Evolutionary conservation across 2,888 invertebrate species (phyloP).

Genomic region (Melanostoma mellinum): DNA sequence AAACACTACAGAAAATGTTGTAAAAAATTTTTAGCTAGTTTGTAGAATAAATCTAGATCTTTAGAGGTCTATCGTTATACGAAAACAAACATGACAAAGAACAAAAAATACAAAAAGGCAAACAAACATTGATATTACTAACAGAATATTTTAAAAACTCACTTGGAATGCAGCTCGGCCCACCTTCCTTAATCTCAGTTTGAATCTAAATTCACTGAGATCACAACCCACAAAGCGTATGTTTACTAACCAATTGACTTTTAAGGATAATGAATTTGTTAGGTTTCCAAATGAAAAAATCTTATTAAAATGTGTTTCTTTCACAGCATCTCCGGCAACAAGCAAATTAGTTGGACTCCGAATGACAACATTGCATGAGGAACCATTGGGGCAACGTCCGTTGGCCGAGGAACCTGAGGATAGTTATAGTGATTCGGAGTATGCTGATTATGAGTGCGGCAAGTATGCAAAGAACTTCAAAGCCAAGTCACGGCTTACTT

Average conservation of each 20-base stretch:
- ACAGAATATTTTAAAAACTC: conserved; percentile 50
- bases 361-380: conserved; percentile 96
- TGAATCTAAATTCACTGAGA: conserved; percentile 95
- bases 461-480: conserved; percentile 78
- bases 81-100: conserved; percentile 50
- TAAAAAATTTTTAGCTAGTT: conserved; percentile 67
- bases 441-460: conserved; percentile 81
- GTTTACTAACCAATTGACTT: conserved; percentile 81
- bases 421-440: conserved; percentile 82
- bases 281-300: neutral
- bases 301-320: conserved; percentile 19
- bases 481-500: conserved; percentile 83
- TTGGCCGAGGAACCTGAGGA: conserved; percentile 82
- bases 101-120: conserved; percentile 15
- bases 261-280: neutral
- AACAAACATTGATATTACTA: conserved; percentile 28
- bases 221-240: conserved; percentile 95
- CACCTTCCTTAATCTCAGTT: conserved; percentile 98
- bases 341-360: conserved; percentile 90
- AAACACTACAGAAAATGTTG: conserved; percentile 55
- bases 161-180: conserved; percentile 94
- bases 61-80: conserved; percentile 56
- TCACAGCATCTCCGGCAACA: conserved; percentile 90
- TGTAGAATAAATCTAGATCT: conserved; percentile 62
- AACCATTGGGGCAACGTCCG: conserved; percentile 84